A percentile compares a stretch with the other conserved stretches of the same genome.
Conservation (phyloP, 2,113 vertebrate species). For the Chitala chitala region DNA sequence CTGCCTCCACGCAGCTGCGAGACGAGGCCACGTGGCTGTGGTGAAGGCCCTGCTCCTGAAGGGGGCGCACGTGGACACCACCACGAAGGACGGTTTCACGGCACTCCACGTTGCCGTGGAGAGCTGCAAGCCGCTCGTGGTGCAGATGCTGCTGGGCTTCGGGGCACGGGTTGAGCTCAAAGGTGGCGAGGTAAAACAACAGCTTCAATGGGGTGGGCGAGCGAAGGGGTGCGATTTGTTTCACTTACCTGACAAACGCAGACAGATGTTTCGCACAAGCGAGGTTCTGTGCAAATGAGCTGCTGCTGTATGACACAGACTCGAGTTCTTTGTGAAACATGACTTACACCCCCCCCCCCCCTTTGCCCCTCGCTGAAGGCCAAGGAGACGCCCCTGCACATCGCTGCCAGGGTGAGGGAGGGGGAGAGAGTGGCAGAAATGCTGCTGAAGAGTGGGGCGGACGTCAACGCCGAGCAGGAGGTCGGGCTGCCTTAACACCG, state of each 20-base stretch:
- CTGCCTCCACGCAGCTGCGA: conserved; percentile 51
- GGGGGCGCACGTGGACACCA: conserved; percentile 48
- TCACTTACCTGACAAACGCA: background rate
- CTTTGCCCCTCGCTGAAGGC: conserved; percentile 27
- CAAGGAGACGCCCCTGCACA: conserved; percentile 50
- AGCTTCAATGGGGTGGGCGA: background rate
- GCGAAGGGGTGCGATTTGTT: background rate
- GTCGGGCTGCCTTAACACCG: conserved; percentile 25
- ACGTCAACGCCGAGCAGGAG: conserved; percentile 49
- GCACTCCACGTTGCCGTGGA: conserved; percentile 48
- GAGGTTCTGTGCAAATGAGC: background rate
- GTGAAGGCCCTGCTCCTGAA: conserved; percentile 51
- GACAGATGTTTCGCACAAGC: background rate
- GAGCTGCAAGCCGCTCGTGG: conserved; percentile 49
- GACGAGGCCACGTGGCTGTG: conserved; percentile 46
- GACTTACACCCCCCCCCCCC: too few relatives aligned
- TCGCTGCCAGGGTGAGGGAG: conserved; percentile 48
- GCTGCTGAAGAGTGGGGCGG: conserved; percentile 53
- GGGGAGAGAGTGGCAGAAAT: conserved; percentile 52
- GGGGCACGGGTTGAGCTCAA: conserved; percentile 51
- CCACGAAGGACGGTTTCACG: conserved; percentile 44
- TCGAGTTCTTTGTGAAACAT: background rate
- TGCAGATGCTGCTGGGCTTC: conserved; percentile 52
- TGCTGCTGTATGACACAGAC: background rate
- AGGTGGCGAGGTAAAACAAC: conserved; percentile 53